Base-by-base conservation (phyloP, 2,888 invertebrate genomes). In the Drosophila longiperda region DNA sequence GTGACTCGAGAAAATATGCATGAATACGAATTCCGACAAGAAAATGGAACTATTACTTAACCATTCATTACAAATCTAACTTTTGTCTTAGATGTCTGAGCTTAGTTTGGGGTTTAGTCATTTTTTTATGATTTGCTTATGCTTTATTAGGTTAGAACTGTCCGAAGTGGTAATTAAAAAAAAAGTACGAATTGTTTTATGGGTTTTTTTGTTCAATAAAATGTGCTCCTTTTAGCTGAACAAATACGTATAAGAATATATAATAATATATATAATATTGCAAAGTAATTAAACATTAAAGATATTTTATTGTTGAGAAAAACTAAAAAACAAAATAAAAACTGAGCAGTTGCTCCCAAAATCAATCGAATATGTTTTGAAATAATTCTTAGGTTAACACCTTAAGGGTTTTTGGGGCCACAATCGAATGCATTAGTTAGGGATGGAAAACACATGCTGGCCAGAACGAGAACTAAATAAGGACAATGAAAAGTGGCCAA, bases 311-410 rank as follows among this genome's bases (percentile, higher is more conserved):
- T 20, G 42, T 12, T 20, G 42, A 12, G 12, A 15, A 45, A 45
- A 20, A 20, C 45, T 8, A 15, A 45, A 15, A 23, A 2, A 15
- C 17, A 4, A 20, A 49, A 26, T 49, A 53, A 26, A 33, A n/a
- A 23, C 42, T 12, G 9, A 32, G 2, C 26, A 45, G 1, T 20
- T 45, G 8, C 23, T 15, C 17, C 17, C 17, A 17, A 36, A 36
- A 17, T 17, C 36, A n/a, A 57, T 59, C 65, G 59, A 29, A 60
- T 52, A 29, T 40, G 52, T 34, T 40, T 66, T 52, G 65, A 17
- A 5, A 20, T 8, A 53, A 33, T 15, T 33, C 3, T 33, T 20
- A 20, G 15, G 15, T 32, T 52, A 15, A 45, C 45, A 26, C 15
- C 3, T 29, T 12, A 15, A 11, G 11, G 6, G 32, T 50, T 50